A percentile compares a stretch with the other conserved stretches of the same genome.
Conservation (phyloP, 1,140 invertebrate genomes). For the Bombus difficillimus region DNA sequence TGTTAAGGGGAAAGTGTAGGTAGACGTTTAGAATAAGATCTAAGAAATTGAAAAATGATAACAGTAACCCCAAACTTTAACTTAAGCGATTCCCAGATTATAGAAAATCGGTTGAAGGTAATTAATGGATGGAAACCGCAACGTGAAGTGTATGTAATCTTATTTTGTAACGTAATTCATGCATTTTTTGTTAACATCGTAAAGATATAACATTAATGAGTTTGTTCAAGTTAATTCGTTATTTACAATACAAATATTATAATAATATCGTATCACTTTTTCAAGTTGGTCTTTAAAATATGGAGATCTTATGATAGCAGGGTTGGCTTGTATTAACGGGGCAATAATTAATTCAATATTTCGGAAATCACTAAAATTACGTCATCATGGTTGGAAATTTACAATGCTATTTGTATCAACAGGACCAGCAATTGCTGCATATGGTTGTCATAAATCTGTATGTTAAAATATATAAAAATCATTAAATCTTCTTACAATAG, state of each 20-base stretch:
- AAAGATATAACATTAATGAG: background rate
- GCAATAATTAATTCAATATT: constrained; percentile 64
- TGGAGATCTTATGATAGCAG: constrained; percentile 42
- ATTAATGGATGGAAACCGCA: constrained; percentile 63
- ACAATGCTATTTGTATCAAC: constrained; percentile 50
- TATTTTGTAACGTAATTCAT: background rate
- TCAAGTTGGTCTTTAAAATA: constrained; percentile 65
- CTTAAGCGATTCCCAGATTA: accelerated
- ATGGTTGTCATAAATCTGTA: constrained; percentile 63
- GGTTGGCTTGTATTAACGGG: constrained; percentile 23
- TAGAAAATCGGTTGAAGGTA: background rate
- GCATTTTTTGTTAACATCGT: background rate
- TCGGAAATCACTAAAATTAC: constrained; percentile 72
- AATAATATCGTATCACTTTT: background rate
- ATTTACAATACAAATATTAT: background rate
- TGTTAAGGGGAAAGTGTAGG: background rate
- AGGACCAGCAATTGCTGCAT: constrained; percentile 31
- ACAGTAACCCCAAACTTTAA: background rate
- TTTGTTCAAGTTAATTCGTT: background rate
- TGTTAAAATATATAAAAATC: constrained; percentile 40
- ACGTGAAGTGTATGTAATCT: constrained; percentile 70
- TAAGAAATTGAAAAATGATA: background rate
- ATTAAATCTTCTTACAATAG: background rate
- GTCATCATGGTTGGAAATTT: constrained; percentile 44
- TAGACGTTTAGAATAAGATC: background rate